A percentile compares a stretch with the other conserved stretches of the same genome.
phyloP scores from a whole-genome alignment of 2,113 vertebrate species.

The Myotis davidii region DNA sequence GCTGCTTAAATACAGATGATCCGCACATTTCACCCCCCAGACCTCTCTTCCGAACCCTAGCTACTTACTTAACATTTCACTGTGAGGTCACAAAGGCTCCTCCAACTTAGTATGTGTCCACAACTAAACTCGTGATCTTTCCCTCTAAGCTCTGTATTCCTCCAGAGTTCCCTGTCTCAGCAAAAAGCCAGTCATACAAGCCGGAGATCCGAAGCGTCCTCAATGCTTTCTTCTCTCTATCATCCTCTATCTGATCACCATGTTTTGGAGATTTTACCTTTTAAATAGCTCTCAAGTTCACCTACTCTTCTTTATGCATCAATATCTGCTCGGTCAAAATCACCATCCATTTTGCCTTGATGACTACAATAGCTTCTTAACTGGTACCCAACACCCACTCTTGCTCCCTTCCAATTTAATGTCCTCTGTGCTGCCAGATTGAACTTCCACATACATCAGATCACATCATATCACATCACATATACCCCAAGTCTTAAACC shows the following conservation, averaged over 20 bases:
- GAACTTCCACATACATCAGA: background rate
- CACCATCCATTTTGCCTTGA: background rate
- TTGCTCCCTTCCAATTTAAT: background rate
- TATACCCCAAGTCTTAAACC: background rate
- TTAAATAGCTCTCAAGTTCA: background rate
- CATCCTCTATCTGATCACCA: background rate
- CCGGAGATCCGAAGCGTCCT: background rate
- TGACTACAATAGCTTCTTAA: background rate
- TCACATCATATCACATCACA: background rate
- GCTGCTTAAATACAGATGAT: background rate
- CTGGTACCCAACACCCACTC: too few relatives aligned
- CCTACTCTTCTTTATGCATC: background rate
- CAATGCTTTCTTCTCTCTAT: background rate
- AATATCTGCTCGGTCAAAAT: background rate
- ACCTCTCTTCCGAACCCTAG: background rate
- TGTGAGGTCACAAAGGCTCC: background rate
- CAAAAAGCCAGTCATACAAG: background rate
- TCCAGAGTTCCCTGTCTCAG: background rate
- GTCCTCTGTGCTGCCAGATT: background rate
- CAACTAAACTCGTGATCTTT: background rate
- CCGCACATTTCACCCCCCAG: background rate
- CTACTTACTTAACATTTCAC: background rate
- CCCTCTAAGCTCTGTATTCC: too few relatives aligned
- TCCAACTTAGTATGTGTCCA: background rate
- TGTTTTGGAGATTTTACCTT: background rate